Evolutionary conservation across 2,113 vertebrate species (phyloP).

Genomic region (Passer domesticus): DNA sequence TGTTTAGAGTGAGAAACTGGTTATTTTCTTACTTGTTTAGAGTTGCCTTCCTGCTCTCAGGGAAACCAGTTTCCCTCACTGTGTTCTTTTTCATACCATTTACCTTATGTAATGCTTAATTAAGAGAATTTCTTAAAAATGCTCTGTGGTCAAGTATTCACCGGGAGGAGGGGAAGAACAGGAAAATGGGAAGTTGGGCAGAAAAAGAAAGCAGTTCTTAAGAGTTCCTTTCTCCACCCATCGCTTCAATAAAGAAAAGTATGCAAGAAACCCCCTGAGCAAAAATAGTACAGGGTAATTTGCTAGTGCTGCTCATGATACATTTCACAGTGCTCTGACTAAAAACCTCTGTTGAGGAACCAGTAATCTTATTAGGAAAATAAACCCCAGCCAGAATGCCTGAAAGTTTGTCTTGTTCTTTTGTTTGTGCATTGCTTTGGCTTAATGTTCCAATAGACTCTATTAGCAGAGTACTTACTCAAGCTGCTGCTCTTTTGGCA

Average conservation of each 20-base stretch:
- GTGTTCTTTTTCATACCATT: neutral
- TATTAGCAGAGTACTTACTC: neutral
- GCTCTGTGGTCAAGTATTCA: conserved; percentile 18
- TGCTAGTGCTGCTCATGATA: neutral
- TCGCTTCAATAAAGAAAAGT: conserved; percentile 29
- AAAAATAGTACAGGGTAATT: neutral
- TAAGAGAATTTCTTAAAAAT: conserved; percentile 44
- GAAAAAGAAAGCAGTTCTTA: conserved; percentile 35
- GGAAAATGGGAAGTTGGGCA: conserved; percentile 49
- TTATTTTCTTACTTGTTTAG: neutral
- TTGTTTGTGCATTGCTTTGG: neutral
- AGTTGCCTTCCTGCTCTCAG: neutral
- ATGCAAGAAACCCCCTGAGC: conserved; percentile 34
- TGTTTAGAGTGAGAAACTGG: neutral
- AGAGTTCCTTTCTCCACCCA: conserved; percentile 47
- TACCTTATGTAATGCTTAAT: conserved; percentile 38
- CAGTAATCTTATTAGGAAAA: neutral
- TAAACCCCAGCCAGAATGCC: neutral
- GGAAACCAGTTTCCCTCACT: neutral
- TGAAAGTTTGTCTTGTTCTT: neutral
- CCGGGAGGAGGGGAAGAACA: conserved; percentile 34
- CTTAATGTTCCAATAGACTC: neutral
- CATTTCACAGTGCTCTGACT: neutral
- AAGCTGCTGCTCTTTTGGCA: neutral
- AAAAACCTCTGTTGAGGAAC: neutral